Evolutionary conservation across 2,888 invertebrate genomes (phyloP).

Genomic region (Notocelia uddmanniana): DNA sequence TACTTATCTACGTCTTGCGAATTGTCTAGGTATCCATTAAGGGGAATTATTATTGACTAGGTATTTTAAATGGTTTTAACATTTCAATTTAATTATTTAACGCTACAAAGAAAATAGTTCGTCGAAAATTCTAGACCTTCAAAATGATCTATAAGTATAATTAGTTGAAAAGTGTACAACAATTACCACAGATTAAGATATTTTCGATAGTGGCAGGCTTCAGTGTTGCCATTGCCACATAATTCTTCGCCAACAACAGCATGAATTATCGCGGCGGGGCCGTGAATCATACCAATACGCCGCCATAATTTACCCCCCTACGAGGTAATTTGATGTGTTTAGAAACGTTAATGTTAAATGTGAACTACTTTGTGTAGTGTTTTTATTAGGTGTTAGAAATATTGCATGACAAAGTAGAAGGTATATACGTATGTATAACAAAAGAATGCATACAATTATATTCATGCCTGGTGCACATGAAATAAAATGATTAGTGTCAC

Average conservation of each 20-base stretch:
- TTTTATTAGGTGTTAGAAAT: not conserved
- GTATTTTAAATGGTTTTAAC: too few relatives aligned
- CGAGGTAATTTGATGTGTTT: constrained; percentile 25
- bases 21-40: too few relatives aligned
- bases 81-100: too few relatives aligned
- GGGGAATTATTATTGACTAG: too few relatives aligned
- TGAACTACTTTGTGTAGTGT: not conserved
- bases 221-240: constrained; percentile 28
- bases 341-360: constrained; percentile 13
- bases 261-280: constrained; percentile 56
- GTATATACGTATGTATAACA: too few relatives aligned
- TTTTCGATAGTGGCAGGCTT: constrained; percentile 17
- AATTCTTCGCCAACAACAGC: constrained; percentile 38
- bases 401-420: not conserved
- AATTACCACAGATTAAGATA: constrained; percentile 18
- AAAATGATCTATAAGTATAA: not conserved
- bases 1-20: too few relatives aligned
- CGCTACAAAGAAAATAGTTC: too few relatives aligned
- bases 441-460: too few relatives aligned
- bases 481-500: too few relatives aligned
- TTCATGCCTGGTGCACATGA: too few relatives aligned
- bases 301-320: constrained; percentile 58
- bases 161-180: not conserved
- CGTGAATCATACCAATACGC: constrained; percentile 62
- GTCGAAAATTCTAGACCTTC: too few relatives aligned